phyloP scores from a whole-genome alignment of 2,888 invertebrate species.

The Norana najaformis region DNA sequence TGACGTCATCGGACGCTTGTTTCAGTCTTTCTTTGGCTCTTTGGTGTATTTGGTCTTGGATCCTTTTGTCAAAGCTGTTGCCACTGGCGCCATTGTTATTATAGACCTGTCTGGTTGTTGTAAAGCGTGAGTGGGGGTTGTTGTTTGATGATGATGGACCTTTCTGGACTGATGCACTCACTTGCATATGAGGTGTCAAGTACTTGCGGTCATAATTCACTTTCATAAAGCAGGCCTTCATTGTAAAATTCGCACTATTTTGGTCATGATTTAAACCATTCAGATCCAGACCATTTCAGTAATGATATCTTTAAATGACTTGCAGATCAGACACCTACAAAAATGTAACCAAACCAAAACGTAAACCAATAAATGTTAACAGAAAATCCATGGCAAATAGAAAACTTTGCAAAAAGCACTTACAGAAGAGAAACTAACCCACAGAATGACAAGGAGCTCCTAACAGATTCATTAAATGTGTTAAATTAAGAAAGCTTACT shows the following conservation, averaged over 20 bases:
- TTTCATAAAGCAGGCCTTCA: conserved; percentile 44
- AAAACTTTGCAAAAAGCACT: background rate
- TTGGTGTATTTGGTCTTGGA: background rate
- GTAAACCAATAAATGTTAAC: background rate
- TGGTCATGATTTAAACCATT: background rate
- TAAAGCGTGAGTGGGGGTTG: background rate
- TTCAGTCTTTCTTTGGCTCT: conserved; percentile 4
- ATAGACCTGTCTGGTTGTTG: background rate
- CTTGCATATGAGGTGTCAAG: conserved; percentile 36
- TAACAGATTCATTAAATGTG: background rate
- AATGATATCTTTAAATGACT: background rate
- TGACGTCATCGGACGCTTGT: background rate
- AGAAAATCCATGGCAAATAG: background rate
- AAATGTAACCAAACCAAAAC: background rate
- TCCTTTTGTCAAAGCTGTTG: background rate
- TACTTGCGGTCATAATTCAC: conserved; percentile 43
- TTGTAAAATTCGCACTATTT: conserved; percentile 8
- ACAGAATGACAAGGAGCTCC: too few relatives aligned
- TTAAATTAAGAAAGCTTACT: too few relatives aligned
- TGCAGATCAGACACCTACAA: background rate
- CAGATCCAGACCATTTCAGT: too few relatives aligned
- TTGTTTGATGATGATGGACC: background rate
- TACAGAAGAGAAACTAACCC: background rate
- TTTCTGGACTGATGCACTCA: background rate
- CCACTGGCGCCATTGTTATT: background rate